Conservation (phyloP, 2,797 vertebrate species). For the Crenichthys baileyi region DNA sequence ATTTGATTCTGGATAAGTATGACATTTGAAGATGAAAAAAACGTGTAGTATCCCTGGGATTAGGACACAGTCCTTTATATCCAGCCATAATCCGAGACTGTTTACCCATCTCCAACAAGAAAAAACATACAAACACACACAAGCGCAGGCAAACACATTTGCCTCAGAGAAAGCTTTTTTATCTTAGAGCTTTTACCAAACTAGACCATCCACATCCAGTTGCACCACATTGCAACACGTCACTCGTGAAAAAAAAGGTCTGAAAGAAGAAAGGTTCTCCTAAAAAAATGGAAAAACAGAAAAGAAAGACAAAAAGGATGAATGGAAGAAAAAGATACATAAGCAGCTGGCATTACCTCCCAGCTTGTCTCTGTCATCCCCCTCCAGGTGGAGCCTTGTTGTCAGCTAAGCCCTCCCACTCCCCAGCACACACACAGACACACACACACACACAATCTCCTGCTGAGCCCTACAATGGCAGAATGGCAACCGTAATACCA, state of each 20-base stretch:
- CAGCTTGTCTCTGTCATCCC: constrained; percentile 46
- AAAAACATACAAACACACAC: constrained; percentile 42
- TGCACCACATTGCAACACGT: constrained; percentile 3
- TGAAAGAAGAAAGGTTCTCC: constrained; percentile 13
- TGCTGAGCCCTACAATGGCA: constrained; percentile 65
- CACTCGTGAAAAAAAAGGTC: constrained; percentile 8
- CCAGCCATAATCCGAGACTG: constrained; percentile 71
- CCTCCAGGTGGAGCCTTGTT: constrained; percentile 55
- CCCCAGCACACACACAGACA: not conserved
- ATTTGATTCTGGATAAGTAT: not conserved
- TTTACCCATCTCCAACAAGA: constrained; percentile 52
- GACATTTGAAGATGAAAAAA: not conserved
- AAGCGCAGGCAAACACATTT: constrained; percentile 16
- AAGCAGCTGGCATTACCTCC: constrained; percentile 49
- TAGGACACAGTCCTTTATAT: constrained; percentile 75
- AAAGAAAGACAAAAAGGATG: constrained; percentile 14
- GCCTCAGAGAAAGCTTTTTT: constrained; percentile 25
- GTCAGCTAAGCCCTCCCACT: constrained; percentile 60
- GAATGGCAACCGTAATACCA: constrained; percentile 74
- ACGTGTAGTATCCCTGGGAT: constrained; percentile 53
- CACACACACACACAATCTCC: constrained; percentile 18
- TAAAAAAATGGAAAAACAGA: constrained; percentile 1
- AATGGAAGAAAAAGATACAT: constrained; percentile 29
- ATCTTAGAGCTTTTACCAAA: constrained; percentile 22
- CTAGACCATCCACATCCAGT: constrained; percentile 26